Conservation (phyloP, 2,113 vertebrate genomes). For the Lepisosteus oculatus region DNA sequence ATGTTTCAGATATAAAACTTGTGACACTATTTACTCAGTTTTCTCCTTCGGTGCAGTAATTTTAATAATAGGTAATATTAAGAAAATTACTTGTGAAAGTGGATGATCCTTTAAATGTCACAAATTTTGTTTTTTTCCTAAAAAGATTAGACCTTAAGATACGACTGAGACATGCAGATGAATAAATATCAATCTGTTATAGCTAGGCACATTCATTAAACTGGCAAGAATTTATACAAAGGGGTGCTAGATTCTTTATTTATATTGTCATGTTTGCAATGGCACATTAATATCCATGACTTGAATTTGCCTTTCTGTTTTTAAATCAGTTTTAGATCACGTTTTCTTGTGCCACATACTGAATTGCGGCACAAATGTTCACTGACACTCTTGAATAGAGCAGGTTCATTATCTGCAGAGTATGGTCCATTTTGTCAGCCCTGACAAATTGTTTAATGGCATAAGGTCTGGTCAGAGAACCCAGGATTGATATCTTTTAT, state of each 20-base stretch:
- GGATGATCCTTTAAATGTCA: conserved; percentile 39
- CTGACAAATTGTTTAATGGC: conserved; percentile 47
- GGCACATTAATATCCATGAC: conserved; percentile 24
- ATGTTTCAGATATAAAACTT: conserved; percentile 37
- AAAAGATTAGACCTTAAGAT: conserved; percentile 33
- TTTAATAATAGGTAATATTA: conserved; percentile 55
- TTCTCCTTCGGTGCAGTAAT: conserved; percentile 32
- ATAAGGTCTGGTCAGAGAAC: conserved; percentile 30
- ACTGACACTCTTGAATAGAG: conserved; percentile 14
- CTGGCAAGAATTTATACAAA: conserved; percentile 16
- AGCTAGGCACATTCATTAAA: conserved; percentile 3
- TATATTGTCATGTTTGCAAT: conserved; percentile 29
- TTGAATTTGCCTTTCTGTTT: conserved; percentile 28
- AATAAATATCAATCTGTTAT: conserved; percentile 23
- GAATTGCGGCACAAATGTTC: conserved; percentile 9
- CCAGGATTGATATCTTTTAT: conserved; percentile 38
- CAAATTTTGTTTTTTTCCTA: conserved; percentile 27
- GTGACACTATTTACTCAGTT: conserved; percentile 17
- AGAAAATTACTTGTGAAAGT: conserved; percentile 62
- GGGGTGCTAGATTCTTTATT: conserved; percentile 36
- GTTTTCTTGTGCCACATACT: conserved; percentile 1
- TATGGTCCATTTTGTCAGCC: conserved; percentile 38
- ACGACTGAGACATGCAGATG: conserved; percentile 34
- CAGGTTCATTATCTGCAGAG: conserved; percentile 26
- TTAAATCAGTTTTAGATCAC: conserved; percentile 30